Conservation (phyloP, 2,888 invertebrate species). For the Campopleginae sp. region DNA sequence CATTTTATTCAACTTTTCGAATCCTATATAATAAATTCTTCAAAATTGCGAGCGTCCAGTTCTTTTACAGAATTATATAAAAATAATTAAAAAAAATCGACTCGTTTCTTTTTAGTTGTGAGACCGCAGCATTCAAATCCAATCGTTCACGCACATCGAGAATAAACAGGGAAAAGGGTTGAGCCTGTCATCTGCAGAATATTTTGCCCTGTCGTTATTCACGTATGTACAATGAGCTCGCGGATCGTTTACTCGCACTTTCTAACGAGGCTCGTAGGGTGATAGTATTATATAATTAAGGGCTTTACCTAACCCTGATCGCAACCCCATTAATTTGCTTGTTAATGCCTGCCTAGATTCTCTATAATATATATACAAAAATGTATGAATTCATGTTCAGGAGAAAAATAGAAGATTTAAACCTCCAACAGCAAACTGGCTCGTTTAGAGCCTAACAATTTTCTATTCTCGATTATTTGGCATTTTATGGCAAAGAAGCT, state of each 20-base stretch:
- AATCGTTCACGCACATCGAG: background rate
- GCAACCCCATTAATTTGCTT: background rate
- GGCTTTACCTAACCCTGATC: background rate
- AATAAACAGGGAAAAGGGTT: constrained; percentile 3
- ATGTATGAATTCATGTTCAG: background rate
- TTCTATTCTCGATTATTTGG: too few species aligned
- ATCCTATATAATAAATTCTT: background rate
- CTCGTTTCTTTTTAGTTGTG: background rate
- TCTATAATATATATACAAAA: background rate
- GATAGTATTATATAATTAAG: background rate
- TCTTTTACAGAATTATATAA: too few species aligned
- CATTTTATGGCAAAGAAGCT: too few species aligned
- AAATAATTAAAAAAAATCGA: too few species aligned
- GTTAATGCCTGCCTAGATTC: background rate
- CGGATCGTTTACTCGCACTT: background rate
- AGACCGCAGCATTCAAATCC: background rate
- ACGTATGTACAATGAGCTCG: background rate
- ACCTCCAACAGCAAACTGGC: too few species aligned
- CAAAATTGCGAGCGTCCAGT: too few species aligned
- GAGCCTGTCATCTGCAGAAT: constrained; percentile 24
- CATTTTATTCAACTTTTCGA: background rate
- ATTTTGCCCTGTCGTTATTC: background rate
- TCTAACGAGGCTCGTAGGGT: background rate
- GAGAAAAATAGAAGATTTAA: background rate
- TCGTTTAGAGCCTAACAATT: too few species aligned